Evolutionary conservation across 2,888 invertebrate genomes (phyloP), one percentile per base, ranked within the genome.

Genomic region (Eumacrocentrus americanus): DNA sequence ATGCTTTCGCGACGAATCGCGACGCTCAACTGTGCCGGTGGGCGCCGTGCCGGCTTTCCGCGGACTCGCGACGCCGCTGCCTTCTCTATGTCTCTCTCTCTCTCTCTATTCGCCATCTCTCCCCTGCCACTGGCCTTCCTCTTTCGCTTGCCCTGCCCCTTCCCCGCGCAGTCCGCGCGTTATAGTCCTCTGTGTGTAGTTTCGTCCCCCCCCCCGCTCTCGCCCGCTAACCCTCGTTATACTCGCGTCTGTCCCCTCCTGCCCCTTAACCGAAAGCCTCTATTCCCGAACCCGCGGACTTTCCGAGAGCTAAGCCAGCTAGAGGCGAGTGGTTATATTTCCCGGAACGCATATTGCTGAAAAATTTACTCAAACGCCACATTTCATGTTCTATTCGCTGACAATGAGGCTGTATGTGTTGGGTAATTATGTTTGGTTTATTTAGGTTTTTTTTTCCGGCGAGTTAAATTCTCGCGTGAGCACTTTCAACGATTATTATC

Each of bases 21-120:
- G 68, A 72, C 75, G 75, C 73, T 73, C 72, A 72, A 76, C 77
- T 76, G 77, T 74, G 73, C 67, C 72, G 73, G 68, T 71, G 75
- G 71, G 70, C 73, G 75, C 70, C 73, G 70, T 73, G 75, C 70
- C 73, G 71, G 71, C 71, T 69, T 71, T 70, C 70, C 69, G 70
- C 70, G 69, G 71, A 70, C 72, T 67, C 67, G 69, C 72, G 70
- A 67, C 71, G 73, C 71, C 76, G 73, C 66, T 68, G 60, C 64
- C 65, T 66, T 61, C 48, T 51, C 51, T 54, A 44, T 25, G 25
- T 40, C 52, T 9, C 34, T 14, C 37, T 50, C 50, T n/a, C 50
- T 47, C 40, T 2, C 11, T 37, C 46, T 34, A 22, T 22, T 54
- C 47, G 23, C 50, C 34, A 11, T 40, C 51, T 5, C 35, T 38